Evolutionary conservation across 1,140 invertebrate genomes (phyloP).

Genomic region (Neodiprion virginianus): DNA sequence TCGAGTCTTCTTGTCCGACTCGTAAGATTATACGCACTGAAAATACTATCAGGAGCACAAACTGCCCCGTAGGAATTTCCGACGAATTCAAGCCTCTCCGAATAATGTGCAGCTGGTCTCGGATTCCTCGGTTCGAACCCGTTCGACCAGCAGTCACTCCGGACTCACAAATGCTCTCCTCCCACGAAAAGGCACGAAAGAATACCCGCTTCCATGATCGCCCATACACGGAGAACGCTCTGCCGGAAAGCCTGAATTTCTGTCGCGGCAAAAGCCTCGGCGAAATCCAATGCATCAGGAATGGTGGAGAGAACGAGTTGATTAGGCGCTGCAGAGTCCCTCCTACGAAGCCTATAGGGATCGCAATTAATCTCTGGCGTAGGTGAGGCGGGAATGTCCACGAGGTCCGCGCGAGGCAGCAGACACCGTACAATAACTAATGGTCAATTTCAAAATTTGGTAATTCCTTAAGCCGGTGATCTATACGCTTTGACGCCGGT

Average conservation of each 20-base stretch:
- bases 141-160: not conserved
- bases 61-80: too few relatives aligned
- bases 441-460: conserved; percentile 5
- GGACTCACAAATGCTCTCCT: not conserved
- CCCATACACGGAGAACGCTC: not conserved
- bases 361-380: not conserved
- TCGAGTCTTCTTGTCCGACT: too few relatives aligned
- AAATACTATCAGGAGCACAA: too few relatives aligned
- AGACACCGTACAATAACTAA: not conserved
- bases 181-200: not conserved
- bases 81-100: not conserved
- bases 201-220: not conserved
- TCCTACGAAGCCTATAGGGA: not conserved
- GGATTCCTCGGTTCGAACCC: not conserved
- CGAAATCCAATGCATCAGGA: not conserved
- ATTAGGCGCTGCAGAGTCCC: not conserved
- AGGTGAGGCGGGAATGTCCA: conserved; percentile 1
- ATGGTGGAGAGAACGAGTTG: conserved; percentile 1
- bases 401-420: not conserved
- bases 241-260: too few relatives aligned
- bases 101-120: not conserved
- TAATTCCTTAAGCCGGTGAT: conserved; percentile 5
- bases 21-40: too few relatives aligned
- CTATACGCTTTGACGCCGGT: conserved; percentile 6
- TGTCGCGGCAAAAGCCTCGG: not conserved